Base-by-base conservation (phyloP, 2,113 vertebrate species). In the Barnardius zonarius region DNA sequence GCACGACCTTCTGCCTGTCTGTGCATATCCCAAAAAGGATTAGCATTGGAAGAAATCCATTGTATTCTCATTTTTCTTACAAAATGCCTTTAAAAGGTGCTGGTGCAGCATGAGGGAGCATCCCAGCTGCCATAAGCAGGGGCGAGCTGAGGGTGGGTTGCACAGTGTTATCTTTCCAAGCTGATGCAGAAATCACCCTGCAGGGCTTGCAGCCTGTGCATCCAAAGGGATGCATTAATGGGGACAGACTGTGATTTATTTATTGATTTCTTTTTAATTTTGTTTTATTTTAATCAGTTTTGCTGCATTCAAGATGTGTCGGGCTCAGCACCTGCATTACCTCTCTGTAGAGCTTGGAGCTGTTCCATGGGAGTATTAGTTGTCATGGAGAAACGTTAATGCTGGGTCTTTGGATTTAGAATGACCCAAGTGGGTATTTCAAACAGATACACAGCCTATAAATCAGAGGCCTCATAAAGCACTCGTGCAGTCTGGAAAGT, bases 161-260 rank as follows among this genome's bases (percentile, higher is more conserved):
- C 7, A 13, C 30, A 9, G 15, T 0, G 0, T 43, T 64, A 0
- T 37, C 59, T 59, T 83, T 83, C 72, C 87, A 59, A 2, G 4
- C 79, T 17, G 72, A 10, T 62, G 31, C 37, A 81, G 49, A 57
- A 55, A 51, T n/a, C 13, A 69, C 39, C 83, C 75, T 0, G 0
- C 0, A 0, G 83, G 57, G 25, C 48, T 83, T 6, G 3, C 46
- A 82, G 75, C 37, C 20, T 46, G 25, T 64, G 39, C 57, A 7
- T 67, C 31, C 57, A 20, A 70, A 74, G 73, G 41, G 69, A 57
- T n/a, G 46, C 16, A 1, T 39, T 85, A 51, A 43, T 25, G 51
- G 31, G 67, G 37, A 7, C 22, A 15, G 43, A 11, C 46, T n/a
- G 74, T 2, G 4, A 67, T n/a, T 52, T 37, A 46, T 76, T 68